phyloP scores from a whole-genome alignment of 2,888 invertebrate genomes.

The Euspilapteryx auroguttella region DNA sequence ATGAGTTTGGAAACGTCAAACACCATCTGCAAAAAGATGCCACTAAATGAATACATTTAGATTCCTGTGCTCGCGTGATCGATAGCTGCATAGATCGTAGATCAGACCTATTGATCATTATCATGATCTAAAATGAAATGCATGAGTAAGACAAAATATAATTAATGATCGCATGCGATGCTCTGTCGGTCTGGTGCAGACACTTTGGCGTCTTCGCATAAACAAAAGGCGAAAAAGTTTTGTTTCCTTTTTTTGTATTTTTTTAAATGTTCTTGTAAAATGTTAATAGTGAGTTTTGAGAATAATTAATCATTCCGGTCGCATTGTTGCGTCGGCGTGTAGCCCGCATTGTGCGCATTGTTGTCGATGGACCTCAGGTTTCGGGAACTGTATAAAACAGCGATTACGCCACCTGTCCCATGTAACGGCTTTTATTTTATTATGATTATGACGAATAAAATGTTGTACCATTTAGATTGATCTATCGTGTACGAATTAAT shows the following conservation, averaged over 20 bases:
- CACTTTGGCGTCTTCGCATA: slow-evolving; percentile 55
- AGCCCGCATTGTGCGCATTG: slow-evolving; percentile 29
- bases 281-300: slow-evolving; percentile 26
- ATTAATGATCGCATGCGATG: slow-evolving; percentile 55
- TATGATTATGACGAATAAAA: too few species aligned
- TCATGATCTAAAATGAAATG: slow-evolving; percentile 55
- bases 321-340: slow-evolving; percentile 44
- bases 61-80: slow-evolving; percentile 53
- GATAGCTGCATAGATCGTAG: slow-evolving; percentile 56
- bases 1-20: slow-evolving; percentile 26
- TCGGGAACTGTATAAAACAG: slow-evolving; percentile 22
- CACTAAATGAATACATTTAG: slow-evolving; percentile 57
- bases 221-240: slow-evolving; percentile 51
- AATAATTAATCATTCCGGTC: slow-evolving; percentile 46
- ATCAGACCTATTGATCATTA: slow-evolving; percentile 60
- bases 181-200: slow-evolving; percentile 55
- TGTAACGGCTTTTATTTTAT: slow-evolving; percentile 11
- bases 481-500: too few species aligned
- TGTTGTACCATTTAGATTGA: too few species aligned
- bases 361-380: slow-evolving; percentile 28
- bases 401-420: slow-evolving; percentile 40
- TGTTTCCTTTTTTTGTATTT: slow-evolving; percentile 29
- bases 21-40: slow-evolving; percentile 49
- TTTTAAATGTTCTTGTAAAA: slow-evolving; percentile 41
- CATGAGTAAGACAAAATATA: slow-evolving; percentile 62